Conservation (phyloP, 2,888 invertebrate species). For the Trissolcus japonicus region DNA sequence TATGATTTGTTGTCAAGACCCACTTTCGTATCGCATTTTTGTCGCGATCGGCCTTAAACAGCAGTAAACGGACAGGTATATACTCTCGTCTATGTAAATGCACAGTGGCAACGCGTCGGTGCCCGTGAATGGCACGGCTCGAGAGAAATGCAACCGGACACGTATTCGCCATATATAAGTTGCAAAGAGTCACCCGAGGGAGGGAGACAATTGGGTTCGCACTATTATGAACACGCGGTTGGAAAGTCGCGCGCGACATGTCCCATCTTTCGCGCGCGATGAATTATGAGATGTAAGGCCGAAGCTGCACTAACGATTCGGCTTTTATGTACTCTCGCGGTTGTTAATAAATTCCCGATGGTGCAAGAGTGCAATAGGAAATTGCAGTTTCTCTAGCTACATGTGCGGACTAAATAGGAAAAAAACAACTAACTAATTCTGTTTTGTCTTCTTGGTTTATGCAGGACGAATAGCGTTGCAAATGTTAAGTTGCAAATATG, state of each 20-base stretch:
- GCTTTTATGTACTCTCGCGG: slow-evolving; percentile 11
- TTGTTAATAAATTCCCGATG: slow-evolving; percentile 32
- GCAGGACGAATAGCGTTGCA: too few species aligned
- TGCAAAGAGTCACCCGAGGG: slow-evolving; percentile 7
- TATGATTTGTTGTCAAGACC: slow-evolving; percentile 55
- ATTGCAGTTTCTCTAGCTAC: slow-evolving; percentile 17
- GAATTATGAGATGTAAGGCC: slow-evolving; percentile 25
- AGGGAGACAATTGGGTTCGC: slow-evolving; percentile 24
- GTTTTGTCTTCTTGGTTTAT: too few species aligned
- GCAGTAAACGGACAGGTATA: slow-evolving; percentile 60
- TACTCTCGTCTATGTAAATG: slow-evolving; percentile 63
- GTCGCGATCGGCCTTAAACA: slow-evolving; percentile 55
- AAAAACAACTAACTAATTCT: too few species aligned
- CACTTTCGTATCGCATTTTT: slow-evolving; percentile 61
- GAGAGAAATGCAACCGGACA: slow-evolving; percentile 48
- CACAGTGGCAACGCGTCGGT: slow-evolving; percentile 55
- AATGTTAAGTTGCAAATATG: too few species aligned
- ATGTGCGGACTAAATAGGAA: background rate
- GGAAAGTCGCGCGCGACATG: slow-evolving; percentile 25
- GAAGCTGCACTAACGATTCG: slow-evolving; percentile 14
- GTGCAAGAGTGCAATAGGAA: slow-evolving; percentile 3
- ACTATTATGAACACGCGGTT: slow-evolving; percentile 29
- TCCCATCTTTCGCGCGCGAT: slow-evolving; percentile 27
- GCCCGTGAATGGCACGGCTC: slow-evolving; percentile 52
- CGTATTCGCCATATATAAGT: slow-evolving; percentile 47